phyloP scores from a whole-genome alignment of 2,113 vertebrate species.

The Gracilinanus agilis region DNA sequence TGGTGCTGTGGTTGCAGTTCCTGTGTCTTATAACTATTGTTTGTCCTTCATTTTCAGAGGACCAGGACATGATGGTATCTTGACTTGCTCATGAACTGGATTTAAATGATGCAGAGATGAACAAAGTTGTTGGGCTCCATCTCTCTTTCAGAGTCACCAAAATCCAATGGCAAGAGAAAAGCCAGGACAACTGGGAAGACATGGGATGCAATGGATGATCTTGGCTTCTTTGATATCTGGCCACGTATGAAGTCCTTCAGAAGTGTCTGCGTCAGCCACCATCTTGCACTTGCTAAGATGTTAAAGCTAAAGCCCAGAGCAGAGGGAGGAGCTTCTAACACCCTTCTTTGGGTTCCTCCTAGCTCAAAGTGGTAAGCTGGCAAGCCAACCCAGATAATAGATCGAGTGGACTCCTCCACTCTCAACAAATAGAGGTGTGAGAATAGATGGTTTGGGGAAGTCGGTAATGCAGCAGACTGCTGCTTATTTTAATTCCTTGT shows the following conservation, averaged over 20 bases:
- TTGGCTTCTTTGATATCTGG: no score
- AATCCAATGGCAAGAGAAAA: no score
- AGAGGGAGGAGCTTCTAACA: not conserved
- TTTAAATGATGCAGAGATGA: no score
- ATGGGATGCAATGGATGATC: no score
- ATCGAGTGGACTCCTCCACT: not conserved
- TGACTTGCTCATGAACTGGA: no score
- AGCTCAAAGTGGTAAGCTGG: not conserved
- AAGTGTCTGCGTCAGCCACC: no score
- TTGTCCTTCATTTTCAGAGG: not conserved
- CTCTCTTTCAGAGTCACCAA: no score
- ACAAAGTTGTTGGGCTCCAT: no score
- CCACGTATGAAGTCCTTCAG: no score
- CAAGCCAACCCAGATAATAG: not conserved
- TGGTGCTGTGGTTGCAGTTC: not conserved
- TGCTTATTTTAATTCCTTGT: constrained; percentile 6
- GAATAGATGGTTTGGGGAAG: not conserved
- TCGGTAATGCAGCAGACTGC: not conserved
- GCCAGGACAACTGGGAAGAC: no score
- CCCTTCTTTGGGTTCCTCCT: not conserved
- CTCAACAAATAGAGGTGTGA: not conserved
- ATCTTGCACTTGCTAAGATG: not conserved
- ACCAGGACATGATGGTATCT: not conserved
- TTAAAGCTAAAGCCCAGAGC: not conserved
- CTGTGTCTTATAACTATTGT: not conserved